Percentiles rank a stretch among this genome's conserved stretches.
Evolutionary conservation across 2,113 vertebrate species (phyloP).

Genomic region (Scomber colias): DNA sequence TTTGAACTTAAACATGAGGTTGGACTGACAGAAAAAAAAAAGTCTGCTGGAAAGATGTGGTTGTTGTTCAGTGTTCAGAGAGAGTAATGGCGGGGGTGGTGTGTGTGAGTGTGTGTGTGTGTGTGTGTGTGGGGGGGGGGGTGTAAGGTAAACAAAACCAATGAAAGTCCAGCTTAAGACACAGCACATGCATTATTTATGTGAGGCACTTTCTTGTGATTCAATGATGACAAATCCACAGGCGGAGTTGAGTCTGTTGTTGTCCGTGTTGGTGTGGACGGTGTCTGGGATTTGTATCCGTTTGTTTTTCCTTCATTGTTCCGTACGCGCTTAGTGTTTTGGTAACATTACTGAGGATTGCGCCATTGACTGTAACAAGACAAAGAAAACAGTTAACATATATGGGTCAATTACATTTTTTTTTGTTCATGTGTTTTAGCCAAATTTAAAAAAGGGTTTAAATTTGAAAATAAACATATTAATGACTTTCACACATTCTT

Average conservation of each 20-base stretch:
- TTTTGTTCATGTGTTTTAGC: too few species aligned
- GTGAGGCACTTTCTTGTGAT: constrained; percentile 75
- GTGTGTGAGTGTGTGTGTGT: neutral
- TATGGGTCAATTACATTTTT: too few species aligned
- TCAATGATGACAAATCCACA: constrained; percentile 58
- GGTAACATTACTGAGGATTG: constrained; percentile 84
- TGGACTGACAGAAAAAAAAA: neutral
- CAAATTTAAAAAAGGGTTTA: too few species aligned
- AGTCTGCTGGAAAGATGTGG: too few species aligned
- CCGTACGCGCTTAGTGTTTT: constrained; percentile 72
- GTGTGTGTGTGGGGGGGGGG: neutral
- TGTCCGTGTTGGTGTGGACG: constrained; percentile 21
- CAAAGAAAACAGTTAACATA: neutral
- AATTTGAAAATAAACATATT: too few species aligned
- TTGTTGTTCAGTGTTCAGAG: neutral
- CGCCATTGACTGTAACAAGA: constrained; percentile 75
- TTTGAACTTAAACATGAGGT: neutral
- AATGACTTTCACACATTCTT: too few species aligned
- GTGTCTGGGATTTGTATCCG: constrained; percentile 13
- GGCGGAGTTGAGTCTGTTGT: constrained; percentile 32
- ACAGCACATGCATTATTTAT: constrained; percentile 47
- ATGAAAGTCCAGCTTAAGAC: constrained; percentile 25
- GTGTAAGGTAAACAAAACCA: neutral
- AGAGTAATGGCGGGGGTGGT: neutral
- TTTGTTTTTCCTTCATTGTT: constrained; percentile 5